These are phyloP conservation scores for Zenarchopterus dispar DNA, from an alignment of 2,797 vertebrate genomes.

Conservation along the genomic window DNA sequence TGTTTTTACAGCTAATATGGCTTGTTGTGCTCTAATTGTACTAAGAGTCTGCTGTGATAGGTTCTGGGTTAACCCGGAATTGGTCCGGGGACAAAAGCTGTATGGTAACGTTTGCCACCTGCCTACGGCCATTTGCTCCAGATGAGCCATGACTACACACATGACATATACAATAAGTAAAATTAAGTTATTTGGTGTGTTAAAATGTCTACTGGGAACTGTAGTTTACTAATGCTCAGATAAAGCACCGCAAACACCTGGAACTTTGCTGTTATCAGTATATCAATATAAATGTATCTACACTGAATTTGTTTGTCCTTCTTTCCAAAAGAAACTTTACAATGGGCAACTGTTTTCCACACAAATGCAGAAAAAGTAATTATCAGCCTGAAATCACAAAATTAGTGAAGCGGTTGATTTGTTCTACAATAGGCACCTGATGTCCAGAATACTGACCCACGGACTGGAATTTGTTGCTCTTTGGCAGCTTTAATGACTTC, in stretches of 20 bases:
- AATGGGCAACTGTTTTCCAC: no score
- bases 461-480: slow-evolving; percentile 87
- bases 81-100: no score
- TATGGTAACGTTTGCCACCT: no score
- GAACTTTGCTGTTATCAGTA: no score
- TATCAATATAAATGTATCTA: slow-evolving; percentile 20
- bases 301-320: slow-evolving; percentile 52
- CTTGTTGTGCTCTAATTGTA: no score
- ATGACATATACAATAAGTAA: no score
- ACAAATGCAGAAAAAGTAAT: neutral
- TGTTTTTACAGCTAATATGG: no score
- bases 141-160: no score
- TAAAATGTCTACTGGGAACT: slow-evolving; percentile 58
- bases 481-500: slow-evolving; percentile 87
- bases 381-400: slow-evolving; percentile 9
- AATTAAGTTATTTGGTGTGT: no score
- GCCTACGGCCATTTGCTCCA: no score
- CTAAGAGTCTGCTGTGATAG: no score
- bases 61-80: no score
- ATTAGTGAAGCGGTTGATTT: slow-evolving; percentile 8
- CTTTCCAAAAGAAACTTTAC: slow-evolving; percentile 24
- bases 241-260: slow-evolving; percentile 70
- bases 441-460: slow-evolving; percentile 83
- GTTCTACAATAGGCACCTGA: slow-evolving; percentile 35
- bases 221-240: slow-evolving; percentile 60